Evolutionary conservation across 2,888 invertebrate species (phyloP), one percentile per base, ranked within the genome.

Genomic region (Drosophila longiperda): DNA sequence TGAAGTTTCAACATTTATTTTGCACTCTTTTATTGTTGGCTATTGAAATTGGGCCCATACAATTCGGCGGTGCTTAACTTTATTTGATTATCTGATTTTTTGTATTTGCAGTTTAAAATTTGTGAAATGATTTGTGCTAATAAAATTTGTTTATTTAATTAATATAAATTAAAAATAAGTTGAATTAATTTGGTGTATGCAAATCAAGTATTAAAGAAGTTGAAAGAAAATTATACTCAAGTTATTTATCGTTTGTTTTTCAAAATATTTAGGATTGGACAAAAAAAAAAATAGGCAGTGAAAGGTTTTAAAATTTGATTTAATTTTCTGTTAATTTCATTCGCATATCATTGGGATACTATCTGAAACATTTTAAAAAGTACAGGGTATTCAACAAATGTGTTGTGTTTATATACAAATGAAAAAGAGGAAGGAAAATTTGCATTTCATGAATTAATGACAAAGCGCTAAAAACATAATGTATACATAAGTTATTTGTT

Each of bases 81-180:
- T 65, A 73, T 84, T 81, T 66, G 50, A 81, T 80, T 75, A 75
- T 72, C 64, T 72, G 45, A 33, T 45, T n/a, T 65, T 49, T 49
- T 63, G 68, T 50, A 55, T 69, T 79, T 79, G 80, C 45, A 20
- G 49, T 60, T 54, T 61, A 84, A 81, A 84, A 73, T 70, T 73
- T 67, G n/a, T 60, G 68, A n/a, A 82, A 78, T 67, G 48, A 66
- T 50, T 66, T 70, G 50, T 53, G 12, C 29, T 54, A 17, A 48
- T 7, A 71, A n/a, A n/a, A n/a, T 61, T 23, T 58, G 36, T 33
- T 15, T 20, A 8, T 62, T 69, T 29, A 45, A 66, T 57, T 66
- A 50, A 52, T 1, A n/a, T n/a, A n/a, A 42, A 6, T 11, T 42
- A 11, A 42, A 42, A 6, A 1, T 15, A 1, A 20, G 12, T 7